phyloP scores from a whole-genome alignment of 2,888 invertebrate genomes.

The Himalopsyche japonica region DNA sequence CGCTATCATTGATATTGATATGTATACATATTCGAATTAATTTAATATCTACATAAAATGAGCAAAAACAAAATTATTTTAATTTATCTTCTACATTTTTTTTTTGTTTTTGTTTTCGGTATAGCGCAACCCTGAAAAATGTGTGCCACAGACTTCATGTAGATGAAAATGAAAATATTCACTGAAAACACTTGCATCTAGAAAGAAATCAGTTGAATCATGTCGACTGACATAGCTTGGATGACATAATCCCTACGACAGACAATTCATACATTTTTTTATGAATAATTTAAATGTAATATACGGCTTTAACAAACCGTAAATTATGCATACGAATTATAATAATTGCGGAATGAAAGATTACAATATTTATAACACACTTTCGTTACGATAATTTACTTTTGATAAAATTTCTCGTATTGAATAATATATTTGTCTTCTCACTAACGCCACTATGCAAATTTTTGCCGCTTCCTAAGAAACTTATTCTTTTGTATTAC shows the following conservation, averaged over 20 bases:
- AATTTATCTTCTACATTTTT: too few species aligned
- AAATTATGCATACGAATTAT: background rate
- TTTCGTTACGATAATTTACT: background rate
- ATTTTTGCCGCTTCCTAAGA: too few species aligned
- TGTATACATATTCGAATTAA: too few species aligned
- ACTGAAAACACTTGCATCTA: background rate
- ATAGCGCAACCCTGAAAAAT: background rate
- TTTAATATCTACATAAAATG: too few species aligned
- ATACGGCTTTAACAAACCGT: background rate
- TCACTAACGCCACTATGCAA: background rate
- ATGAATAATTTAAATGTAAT: background rate
- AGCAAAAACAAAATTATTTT: too few species aligned
- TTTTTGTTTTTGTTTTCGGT: too few species aligned
- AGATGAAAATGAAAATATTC: background rate
- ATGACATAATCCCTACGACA: background rate
- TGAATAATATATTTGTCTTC: background rate
- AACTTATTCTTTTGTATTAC: too few species aligned
- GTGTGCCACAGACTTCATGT: background rate
- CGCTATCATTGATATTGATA: too few species aligned
- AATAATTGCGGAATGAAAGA: background rate
- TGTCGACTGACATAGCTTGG: background rate
- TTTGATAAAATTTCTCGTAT: background rate
- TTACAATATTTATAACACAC: background rate
- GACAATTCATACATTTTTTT: background rate
- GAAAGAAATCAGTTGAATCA: background rate